Evolutionary conservation across 2,113 vertebrate genomes (phyloP).

Genomic region (Echinops telfairi): DNA sequence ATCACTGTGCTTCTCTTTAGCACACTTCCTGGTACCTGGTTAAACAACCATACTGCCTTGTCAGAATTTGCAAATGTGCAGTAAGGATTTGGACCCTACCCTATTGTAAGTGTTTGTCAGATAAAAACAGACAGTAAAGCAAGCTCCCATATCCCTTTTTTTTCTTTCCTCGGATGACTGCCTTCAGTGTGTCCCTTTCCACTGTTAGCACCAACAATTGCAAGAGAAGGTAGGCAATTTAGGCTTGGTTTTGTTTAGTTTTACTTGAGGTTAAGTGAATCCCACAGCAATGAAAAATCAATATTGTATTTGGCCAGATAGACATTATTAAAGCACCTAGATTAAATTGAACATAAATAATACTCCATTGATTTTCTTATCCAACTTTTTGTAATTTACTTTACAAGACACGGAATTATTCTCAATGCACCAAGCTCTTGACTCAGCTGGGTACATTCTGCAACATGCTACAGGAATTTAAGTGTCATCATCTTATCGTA

Average conservation of each 20-base stretch:
- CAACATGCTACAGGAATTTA: slow-evolving; percentile 59
- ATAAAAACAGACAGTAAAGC: slow-evolving; percentile 51
- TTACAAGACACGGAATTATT: slow-evolving; percentile 56
- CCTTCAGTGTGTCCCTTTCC: slow-evolving; percentile 1
- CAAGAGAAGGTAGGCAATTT: slow-evolving; percentile 16
- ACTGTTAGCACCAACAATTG: slow-evolving; percentile 38
- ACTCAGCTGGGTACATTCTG: slow-evolving; percentile 3
- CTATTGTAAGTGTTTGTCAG: neutral
- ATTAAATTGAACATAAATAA: slow-evolving; percentile 78
- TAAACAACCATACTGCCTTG: neutral
- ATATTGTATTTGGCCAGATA: slow-evolving; percentile 72
- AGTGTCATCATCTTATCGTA: slow-evolving; percentile 5
- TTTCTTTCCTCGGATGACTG: neutral
- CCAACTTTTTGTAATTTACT: slow-evolving; percentile 63
- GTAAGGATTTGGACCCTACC: neutral
- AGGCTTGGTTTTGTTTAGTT: slow-evolving; percentile 69
- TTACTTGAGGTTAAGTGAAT: slow-evolving; percentile 73
- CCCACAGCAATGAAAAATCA: slow-evolving; percentile 73
- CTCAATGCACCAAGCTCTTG: slow-evolving; percentile 40
- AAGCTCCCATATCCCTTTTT: neutral
- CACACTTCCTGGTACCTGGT: neutral
- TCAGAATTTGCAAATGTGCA: slow-evolving; percentile 32
- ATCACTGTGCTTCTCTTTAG: neutral
- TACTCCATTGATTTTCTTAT: slow-evolving; percentile 75
- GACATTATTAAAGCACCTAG: slow-evolving; percentile 76